phyloP scores from a whole-genome alignment of 2,797 vertebrate species.

The Tauraco hartlaubi region DNA sequence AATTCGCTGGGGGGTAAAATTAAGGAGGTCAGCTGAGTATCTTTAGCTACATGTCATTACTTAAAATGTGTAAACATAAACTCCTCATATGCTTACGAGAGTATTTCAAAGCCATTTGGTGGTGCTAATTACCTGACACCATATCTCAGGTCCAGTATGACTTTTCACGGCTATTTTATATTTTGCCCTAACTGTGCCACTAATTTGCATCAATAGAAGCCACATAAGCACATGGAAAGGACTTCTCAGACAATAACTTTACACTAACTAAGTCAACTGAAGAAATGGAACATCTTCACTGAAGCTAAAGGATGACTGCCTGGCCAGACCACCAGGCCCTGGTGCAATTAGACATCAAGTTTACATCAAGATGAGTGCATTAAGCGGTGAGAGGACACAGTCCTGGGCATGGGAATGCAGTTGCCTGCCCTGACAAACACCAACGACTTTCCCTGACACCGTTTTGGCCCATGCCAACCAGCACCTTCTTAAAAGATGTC shows the following conservation, averaged over 20 bases:
- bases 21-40: neutral
- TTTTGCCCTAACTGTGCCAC: neutral
- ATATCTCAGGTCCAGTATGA: neutral
- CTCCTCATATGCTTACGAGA: neutral
- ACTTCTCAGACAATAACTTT: neutral
- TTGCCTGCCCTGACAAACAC: neutral
- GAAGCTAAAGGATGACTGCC: neutral
- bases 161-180: neutral
- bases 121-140: neutral
- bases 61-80: neutral
- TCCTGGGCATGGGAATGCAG: neutral
- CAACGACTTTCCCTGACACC: neutral
- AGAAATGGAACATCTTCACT: neutral
- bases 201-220: neutral
- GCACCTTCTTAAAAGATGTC: neutral
- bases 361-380: neutral
- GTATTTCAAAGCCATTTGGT: neutral
- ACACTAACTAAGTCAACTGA: neutral
- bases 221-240: rapidly evolving
- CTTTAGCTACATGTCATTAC: neutral
- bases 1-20: neutral
- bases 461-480: neutral
- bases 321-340: neutral
- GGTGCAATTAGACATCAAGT: neutral
- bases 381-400: neutral